Conservation (phyloP, 1,140 invertebrate genomes). For the Drosophila santomea region DNA sequence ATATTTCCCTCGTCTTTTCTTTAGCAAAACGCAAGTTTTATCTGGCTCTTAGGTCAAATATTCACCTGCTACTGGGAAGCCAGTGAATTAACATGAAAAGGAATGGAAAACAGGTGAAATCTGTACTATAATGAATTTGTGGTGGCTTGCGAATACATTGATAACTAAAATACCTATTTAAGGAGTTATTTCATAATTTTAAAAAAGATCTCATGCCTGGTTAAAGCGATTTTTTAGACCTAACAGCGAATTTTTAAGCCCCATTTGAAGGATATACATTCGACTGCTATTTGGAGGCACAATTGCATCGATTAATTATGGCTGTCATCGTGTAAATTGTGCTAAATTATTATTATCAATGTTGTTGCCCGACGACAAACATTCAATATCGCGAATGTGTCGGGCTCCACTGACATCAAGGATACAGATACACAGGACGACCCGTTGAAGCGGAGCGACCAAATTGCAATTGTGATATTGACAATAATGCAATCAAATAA, state of each 20-base stretch:
- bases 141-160: background rate
- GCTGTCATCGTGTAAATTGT: conserved; percentile 76
- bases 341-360: conserved; percentile 74
- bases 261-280: conserved; percentile 2
- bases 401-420: conserved; percentile 38
- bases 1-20: conserved; percentile 25
- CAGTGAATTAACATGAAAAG: conserved; percentile 9
- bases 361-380: conserved; percentile 35
- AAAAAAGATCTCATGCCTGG: too few relatives aligned
- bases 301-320: conserved; percentile 67
- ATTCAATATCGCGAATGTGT: conserved; percentile 36
- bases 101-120: background rate
- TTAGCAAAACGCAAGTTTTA: conserved; percentile 25
- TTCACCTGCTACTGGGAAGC: conserved; percentile 17
- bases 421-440: conserved; percentile 16
- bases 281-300: conserved; percentile 2
- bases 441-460: conserved; percentile 27
- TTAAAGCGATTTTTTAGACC: too few relatives aligned
- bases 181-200: background rate
- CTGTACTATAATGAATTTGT: background rate
- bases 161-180: background rate
- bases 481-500: conserved; percentile 84
- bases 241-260: background rate
- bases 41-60: conserved; percentile 30
- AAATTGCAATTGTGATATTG: conserved; percentile 75